These are phyloP conservation scores for Sipunculus nudus DNA, from an alignment of 2,888 invertebrate species.

Conservation along the genomic window DNA sequence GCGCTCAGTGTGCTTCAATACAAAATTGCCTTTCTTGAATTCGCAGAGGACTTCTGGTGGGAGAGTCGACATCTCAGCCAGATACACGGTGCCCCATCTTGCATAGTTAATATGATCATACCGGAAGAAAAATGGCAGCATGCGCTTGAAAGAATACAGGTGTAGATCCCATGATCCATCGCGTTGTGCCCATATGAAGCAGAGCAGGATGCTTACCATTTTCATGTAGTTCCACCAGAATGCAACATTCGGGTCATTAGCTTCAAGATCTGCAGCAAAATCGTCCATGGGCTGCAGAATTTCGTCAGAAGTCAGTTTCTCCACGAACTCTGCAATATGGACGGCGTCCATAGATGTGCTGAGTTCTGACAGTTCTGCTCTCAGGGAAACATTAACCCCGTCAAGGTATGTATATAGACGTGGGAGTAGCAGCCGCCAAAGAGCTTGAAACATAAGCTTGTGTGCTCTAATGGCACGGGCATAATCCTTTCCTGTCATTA, in stretches of 20 bases:
- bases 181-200: constrained; percentile 11
- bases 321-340: not conserved
- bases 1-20: constrained; percentile 16
- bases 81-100: constrained; percentile 14
- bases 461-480: constrained; percentile 19
- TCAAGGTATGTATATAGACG: not conserved
- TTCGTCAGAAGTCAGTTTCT: constrained; percentile 4
- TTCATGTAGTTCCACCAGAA: constrained; percentile 18
- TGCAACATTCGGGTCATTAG: not conserved
- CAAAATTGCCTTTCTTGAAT: constrained; percentile 24
- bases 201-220: constrained; percentile 11
- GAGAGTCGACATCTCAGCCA: constrained; percentile 6
- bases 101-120: constrained; percentile 19
- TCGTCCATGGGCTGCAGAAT: not conserved
- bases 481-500: constrained; percentile 18
- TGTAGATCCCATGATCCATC: constrained; percentile 13
- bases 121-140: constrained; percentile 11
- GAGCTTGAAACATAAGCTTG: constrained; percentile 12
- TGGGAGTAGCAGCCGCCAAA: constrained; percentile 17
- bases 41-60: constrained; percentile 6
- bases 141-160: constrained; percentile 9
- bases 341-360: not conserved
- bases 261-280: not conserved
- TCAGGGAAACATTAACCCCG: not conserved
- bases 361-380: not conserved